Conservation (phyloP, 2,113 vertebrate species). For the Daboia siamensis region DNA sequence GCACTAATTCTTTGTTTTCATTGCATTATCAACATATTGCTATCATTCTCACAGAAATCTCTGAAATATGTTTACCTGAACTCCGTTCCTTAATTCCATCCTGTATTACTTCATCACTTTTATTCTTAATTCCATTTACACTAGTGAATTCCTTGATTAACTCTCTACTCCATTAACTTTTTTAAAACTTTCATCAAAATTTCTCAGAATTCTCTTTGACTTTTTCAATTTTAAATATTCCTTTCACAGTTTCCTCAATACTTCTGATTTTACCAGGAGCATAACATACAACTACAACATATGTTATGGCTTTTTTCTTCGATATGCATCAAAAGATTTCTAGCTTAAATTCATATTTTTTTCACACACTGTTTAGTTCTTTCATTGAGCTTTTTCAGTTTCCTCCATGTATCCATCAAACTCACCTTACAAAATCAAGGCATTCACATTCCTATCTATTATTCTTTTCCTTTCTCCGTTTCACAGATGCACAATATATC, state of each 20-base stretch:
- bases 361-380: neutral
- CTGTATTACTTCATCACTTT: neutral
- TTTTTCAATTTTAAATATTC: neutral
- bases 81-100: neutral
- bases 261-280: neutral
- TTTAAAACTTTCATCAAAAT: neutral
- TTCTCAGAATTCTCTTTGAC: neutral
- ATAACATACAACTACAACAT: neutral
- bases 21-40: neutral
- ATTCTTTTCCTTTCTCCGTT: neutral
- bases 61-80: neutral
- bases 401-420: neutral
- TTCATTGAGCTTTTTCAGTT: neutral
- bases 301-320: neutral
- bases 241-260: neutral
- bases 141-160: neutral
- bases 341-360: neutral
- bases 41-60: neutral
- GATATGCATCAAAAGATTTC: neutral
- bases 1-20: neutral
- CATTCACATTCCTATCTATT: neutral
- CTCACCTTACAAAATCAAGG: neutral
- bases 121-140: neutral
- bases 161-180: neutral
- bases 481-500: neutral